These are phyloP conservation scores for Tyria jacobaeae DNA, from an alignment of 2,888 invertebrate species.

Conservation along the genomic window DNA sequence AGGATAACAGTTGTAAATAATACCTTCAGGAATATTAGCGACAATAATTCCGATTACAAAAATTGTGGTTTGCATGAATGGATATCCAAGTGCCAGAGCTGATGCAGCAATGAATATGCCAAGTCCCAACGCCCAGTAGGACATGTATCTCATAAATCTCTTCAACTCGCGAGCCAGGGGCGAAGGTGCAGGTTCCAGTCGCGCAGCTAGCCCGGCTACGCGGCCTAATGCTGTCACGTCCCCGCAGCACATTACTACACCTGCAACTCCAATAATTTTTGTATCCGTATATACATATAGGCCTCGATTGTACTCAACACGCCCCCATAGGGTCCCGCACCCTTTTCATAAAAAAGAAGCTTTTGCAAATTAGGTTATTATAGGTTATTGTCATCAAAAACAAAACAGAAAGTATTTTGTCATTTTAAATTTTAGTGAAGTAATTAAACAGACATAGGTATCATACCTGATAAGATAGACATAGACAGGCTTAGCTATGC, in stretches of 20 bases:
- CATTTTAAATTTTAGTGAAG: too few relatives aligned
- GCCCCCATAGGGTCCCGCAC: too few relatives aligned
- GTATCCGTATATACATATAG: too few relatives aligned
- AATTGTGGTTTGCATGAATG: constrained; percentile 99
- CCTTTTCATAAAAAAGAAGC: too few relatives aligned
- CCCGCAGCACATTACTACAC: constrained; percentile 95
- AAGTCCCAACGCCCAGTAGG: constrained; percentile 95
- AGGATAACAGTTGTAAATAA: neutral
- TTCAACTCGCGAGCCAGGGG: constrained; percentile 98
- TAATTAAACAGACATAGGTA: too few relatives aligned
- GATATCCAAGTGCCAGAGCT: constrained; percentile 97
- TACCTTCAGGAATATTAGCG: constrained; percentile 98
- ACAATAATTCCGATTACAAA: constrained; percentile 99
- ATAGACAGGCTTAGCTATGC: too few relatives aligned
- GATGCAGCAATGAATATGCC: constrained; percentile 98
- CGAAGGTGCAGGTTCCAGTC: constrained; percentile 96
- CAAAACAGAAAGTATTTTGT: too few relatives aligned
- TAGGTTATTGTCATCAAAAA: too few relatives aligned
- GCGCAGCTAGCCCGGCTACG: constrained; percentile 96
- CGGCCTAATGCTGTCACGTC: constrained; percentile 94
- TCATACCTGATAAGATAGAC: too few relatives aligned
- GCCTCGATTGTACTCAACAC: too few relatives aligned
- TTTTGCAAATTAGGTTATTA: too few relatives aligned
- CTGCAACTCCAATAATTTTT: constrained; percentile 51
- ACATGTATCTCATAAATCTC: constrained; percentile 98